Base-by-base conservation (phyloP, 1,140 invertebrate species). In the Caligus rogercresseyi region DNA sequence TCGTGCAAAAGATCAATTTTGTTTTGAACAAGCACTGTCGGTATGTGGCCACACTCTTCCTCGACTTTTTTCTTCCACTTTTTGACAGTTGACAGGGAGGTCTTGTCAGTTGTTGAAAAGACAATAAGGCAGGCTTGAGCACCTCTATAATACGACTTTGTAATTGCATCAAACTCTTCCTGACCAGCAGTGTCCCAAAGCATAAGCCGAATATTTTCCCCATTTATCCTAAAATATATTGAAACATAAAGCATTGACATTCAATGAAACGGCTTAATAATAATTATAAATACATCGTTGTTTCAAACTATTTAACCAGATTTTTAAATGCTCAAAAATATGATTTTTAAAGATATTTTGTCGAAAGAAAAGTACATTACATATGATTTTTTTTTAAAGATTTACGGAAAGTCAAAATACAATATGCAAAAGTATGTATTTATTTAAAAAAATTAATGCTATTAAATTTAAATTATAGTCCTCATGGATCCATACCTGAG, bases 91-190 rank as follows among this genome's bases (percentile, higher is more conserved):
- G 91, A 83, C 73, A 96, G 95, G 14, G 91, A 95, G 69, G 90
- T 87, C 65, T 89, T 78, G 74, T 97, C 91, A 0, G 87, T 90
- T 4, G 89, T 90, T 25, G 89, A 93, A 76, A 93, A 97, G 24
- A 90, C 87, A 24, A 96, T 78, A 20, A 97, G 89, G 72, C 91
- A 96, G 3, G 90, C 91, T 75, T 95, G 90, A 25, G 92, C 92
- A 65, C 93, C 93, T 69, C 93, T 79, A 77, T 97, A 97, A 75
- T 97, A 97, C 25, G 92, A 91, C 72, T 93, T 92, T 3, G 92
- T 97, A 72, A 96, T 94, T 69, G 91, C 90, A 76, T 96, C 92
- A 75, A 96, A 96, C 77, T 96, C 92, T 74, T 96, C 92, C 74
- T 97, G 91, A 0, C 91, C 89, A 0, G 89, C 78, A 15, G 92